Percentiles rank a stretch among this genome's conserved stretches.
Conservation (phyloP, 2,888 invertebrate genomes). For the Metalampra italica region DNA sequence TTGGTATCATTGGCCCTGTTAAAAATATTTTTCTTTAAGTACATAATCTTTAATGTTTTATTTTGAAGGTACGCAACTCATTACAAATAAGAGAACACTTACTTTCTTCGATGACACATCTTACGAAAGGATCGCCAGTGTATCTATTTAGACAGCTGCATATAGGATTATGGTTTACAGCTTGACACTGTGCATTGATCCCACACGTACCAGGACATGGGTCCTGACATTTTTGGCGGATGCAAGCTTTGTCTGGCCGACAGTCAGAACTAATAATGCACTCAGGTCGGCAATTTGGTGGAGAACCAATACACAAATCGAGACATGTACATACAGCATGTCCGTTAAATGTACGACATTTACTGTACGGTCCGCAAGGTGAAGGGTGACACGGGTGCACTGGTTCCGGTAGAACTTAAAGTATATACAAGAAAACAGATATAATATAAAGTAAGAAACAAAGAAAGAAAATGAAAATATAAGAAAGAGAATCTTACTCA, state of each 20-base stretch:
- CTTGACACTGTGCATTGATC: slow-evolving; percentile 86
- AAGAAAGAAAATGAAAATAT: slow-evolving; percentile 42
- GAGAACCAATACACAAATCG: slow-evolving; percentile 84
- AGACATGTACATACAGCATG: slow-evolving; percentile 88
- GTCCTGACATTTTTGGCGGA: slow-evolving; percentile 86
- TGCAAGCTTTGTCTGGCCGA: slow-evolving; percentile 85
- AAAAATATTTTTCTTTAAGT: slow-evolving; percentile 16
- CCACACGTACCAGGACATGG: slow-evolving; percentile 89
- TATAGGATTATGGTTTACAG: slow-evolving; percentile 88
- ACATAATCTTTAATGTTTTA: background rate
- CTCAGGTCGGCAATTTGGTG: slow-evolving; percentile 87
- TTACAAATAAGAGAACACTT: slow-evolving; percentile 49
- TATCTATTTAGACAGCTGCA: slow-evolving; percentile 85
- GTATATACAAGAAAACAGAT: slow-evolving; percentile 40
- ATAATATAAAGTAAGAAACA: slow-evolving; percentile 34
- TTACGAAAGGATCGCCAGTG: slow-evolving; percentile 87
- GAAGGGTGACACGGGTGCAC: slow-evolving; percentile 85
- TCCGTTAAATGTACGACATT: slow-evolving; percentile 83
- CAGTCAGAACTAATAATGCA: slow-evolving; percentile 89
- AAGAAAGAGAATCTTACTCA: slow-evolving; percentile 77
- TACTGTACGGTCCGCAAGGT: slow-evolving; percentile 88
- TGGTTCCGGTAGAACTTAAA: slow-evolving; percentile 64
- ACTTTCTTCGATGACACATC: slow-evolving; percentile 82
- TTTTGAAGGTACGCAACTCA: background rate
- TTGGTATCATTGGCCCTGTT: slow-evolving; percentile 63